Evolutionary conservation across 2,888 invertebrate species (phyloP).

Genomic region (Brachypalpus laphriformis): DNA sequence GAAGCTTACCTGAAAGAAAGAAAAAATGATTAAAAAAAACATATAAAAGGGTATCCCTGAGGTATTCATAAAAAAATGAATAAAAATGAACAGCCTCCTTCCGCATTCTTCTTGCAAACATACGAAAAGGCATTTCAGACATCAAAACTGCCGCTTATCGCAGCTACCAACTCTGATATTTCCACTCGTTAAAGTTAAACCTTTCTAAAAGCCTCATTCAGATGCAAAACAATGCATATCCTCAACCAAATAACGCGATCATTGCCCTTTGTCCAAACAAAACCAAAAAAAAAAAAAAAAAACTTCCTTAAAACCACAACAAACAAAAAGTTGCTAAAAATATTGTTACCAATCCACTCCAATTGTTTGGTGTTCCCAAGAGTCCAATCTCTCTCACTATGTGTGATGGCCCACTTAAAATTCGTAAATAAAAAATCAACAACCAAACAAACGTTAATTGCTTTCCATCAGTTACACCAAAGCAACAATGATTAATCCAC

Average conservation of each 20-base stretch:
- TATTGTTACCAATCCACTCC: constrained; percentile 9
- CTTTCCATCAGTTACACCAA: constrained; percentile 36
- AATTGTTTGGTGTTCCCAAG: constrained; percentile 5
- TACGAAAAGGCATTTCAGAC: neutral
- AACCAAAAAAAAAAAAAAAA: neutral
- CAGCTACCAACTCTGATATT: neutral
- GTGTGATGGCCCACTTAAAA: constrained; percentile 31
- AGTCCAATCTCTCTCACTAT: neutral
- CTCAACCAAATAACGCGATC: constrained; percentile 19
- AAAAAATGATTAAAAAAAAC: too few species aligned
- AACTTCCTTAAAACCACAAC: constrained; percentile 3
- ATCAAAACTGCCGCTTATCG: neutral
- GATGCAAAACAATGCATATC: neutral
- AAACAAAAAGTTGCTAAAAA: neutral
- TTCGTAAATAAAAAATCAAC: constrained; percentile 4
- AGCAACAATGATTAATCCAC: constrained; percentile 14
- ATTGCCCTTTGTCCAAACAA: constrained; percentile 1
- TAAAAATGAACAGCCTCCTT: neutral
- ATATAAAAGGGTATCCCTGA: too few species aligned
- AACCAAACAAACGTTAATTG: constrained; percentile 37
- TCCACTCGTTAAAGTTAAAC: neutral
- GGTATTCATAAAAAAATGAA: neutral
- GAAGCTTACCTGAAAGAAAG: too few species aligned
- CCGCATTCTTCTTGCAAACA: neutral
- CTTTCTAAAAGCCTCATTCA: constrained; percentile 11